phyloP scores from a whole-genome alignment of 2,113 vertebrate genomes.

The Saguinus midas region DNA sequence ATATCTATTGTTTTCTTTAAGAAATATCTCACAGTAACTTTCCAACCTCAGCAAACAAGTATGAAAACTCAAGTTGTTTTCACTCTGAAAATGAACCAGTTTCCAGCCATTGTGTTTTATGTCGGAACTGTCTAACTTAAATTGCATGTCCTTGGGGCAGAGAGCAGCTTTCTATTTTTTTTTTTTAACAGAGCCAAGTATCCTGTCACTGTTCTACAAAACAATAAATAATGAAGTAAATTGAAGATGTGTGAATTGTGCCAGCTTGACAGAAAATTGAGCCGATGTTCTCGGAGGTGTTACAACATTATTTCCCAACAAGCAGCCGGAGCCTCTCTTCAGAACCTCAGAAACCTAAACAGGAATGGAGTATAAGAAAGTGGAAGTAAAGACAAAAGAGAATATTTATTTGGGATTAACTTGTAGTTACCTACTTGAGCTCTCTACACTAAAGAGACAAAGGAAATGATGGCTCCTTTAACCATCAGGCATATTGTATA shows the following conservation, averaged over 20 bases:
- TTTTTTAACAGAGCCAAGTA: neutral
- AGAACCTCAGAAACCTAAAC: neutral
- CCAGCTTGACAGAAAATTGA: slow-evolving; percentile 31
- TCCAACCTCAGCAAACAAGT: neutral
- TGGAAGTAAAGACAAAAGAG: neutral
- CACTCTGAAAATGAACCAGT: slow-evolving; percentile 35
- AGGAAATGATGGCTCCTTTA: neutral
- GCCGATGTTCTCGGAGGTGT: neutral
- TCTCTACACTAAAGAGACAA: neutral
- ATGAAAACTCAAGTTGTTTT: slow-evolving; percentile 36
- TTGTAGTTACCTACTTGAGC: neutral
- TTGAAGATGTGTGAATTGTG: slow-evolving; percentile 29
- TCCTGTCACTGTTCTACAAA: slow-evolving; percentile 42
- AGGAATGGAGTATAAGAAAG: neutral
- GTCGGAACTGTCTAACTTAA: slow-evolving; percentile 55
- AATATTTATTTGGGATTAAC: neutral
- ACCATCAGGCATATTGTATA: neutral
- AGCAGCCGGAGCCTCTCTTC: neutral
- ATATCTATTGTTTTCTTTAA: neutral
- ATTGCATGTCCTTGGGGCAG: slow-evolving; percentile 57
- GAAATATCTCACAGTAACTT: neutral
- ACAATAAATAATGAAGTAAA: slow-evolving; percentile 67
- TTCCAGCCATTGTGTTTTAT: slow-evolving; percentile 62
- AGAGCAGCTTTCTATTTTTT: neutral
- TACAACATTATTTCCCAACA: neutral